phyloP scores from a whole-genome alignment of 2,888 invertebrate genomes.

The Metalampra italica region DNA sequence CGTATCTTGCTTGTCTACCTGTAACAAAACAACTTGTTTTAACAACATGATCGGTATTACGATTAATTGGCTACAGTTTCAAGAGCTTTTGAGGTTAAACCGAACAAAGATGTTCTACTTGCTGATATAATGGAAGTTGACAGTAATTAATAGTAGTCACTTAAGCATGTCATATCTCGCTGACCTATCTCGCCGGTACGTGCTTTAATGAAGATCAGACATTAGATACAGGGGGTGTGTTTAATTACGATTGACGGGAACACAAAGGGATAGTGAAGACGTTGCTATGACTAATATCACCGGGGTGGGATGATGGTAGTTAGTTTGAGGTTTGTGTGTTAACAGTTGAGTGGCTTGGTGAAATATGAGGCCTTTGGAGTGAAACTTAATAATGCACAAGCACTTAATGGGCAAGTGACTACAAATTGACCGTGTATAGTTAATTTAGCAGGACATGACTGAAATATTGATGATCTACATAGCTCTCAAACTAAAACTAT shows the following conservation, averaged over 20 bases:
- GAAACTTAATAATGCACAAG: not conserved
- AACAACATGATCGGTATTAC: not conserved
- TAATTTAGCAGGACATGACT: not conserved
- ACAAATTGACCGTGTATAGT: not conserved
- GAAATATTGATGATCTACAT: not conserved
- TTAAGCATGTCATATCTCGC: slow-evolving; percentile 28
- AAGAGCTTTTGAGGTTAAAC: slow-evolving; percentile 8
- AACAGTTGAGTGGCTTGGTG: slow-evolving; percentile 14
- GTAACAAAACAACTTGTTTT: slow-evolving; percentile 36
- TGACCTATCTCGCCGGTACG: slow-evolving; percentile 28
- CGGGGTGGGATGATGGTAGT: slow-evolving; percentile 4
- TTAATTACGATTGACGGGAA: slow-evolving; percentile 28
- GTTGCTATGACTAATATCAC: slow-evolving; percentile 6
- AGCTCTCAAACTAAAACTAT: too few species aligned
- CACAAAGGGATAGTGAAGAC: slow-evolving; percentile 21
- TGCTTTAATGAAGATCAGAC: slow-evolving; percentile 30
- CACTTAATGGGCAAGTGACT: not conserved
- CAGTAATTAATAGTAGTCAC: slow-evolving; percentile 30
- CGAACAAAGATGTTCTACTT: slow-evolving; percentile 12
- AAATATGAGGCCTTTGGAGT: slow-evolving; percentile 7
- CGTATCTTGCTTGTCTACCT: slow-evolving; percentile 38
- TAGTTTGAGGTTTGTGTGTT: slow-evolving; percentile 7
- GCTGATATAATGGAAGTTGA: slow-evolving; percentile 9
- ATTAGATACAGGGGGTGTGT: slow-evolving; percentile 24
- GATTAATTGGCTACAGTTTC: slow-evolving; percentile 11